Percentiles rank a stretch among this genome's conserved stretches.
Conservation (phyloP, 2,797 vertebrate species). For the Danio jaintianensis region DNA sequence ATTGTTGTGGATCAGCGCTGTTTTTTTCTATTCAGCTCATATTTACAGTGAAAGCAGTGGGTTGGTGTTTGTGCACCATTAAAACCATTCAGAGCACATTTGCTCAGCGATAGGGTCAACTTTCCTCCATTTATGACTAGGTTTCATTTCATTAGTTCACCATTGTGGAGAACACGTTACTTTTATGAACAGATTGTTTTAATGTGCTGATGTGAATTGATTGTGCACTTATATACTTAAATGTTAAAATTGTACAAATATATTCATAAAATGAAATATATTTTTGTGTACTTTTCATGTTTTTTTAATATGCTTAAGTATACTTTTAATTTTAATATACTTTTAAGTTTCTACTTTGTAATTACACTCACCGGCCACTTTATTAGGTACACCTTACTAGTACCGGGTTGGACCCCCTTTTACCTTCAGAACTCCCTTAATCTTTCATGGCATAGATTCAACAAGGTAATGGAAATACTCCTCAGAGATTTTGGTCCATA, state of each 20-base stretch:
- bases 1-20: constrained; percentile 36
- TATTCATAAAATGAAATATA: background rate
- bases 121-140: constrained; percentile 7
- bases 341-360: no score
- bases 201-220: background rate
- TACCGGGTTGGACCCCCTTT: no score
- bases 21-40: background rate
- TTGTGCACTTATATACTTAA: background rate
- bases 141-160: background rate
- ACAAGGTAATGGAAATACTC: no score
- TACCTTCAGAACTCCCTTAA: no score
- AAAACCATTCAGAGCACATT: background rate
- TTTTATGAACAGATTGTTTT: no score
- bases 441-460: no score
- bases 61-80: constrained; percentile 20
- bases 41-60: constrained; percentile 25
- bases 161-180: background rate
- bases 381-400: no score
- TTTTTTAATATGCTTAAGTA: background rate
- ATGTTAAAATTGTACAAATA: background rate
- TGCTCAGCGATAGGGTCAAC: constrained; percentile 4
- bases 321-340: background rate
- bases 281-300: background rate
- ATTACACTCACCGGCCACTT: no score
- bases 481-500: no score